Evolutionary conservation across 2,113 vertebrate genomes (phyloP), one percentile per base, ranked within the genome.

Genomic region (Podarcis muralis): DNA sequence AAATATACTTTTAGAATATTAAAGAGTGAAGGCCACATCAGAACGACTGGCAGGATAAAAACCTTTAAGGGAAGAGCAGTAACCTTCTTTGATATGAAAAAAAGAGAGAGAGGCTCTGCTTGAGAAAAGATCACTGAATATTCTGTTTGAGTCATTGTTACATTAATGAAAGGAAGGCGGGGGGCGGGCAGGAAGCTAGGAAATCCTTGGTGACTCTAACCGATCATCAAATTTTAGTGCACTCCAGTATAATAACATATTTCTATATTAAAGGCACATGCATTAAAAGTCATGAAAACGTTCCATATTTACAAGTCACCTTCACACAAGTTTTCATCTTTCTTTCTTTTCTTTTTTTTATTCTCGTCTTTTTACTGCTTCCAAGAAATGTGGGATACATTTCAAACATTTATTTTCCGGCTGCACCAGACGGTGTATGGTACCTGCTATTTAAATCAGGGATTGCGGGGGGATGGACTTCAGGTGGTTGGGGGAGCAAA

Each of bases 1-100:
- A 81, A 81, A 72, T 27, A 71, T 81, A 87, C 86, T 81, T 87
- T 87, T 57, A 81, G 86, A 87, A 87, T 87, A 87, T 87, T 87
- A 87, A 87, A 87, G 77, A 80, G 77, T 35, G 43, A 59, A 81
- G 43, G 86, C 77, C 40, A 87, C 27, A 87, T 59, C 77, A 72
- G 43, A 81, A n/a, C 48, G 59, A 59, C 43, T 69, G 35, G 72
- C 23, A 84, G n/a, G 18, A 35, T 22, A 37, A 13, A 5, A 37
- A n/a, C 59, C 35, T 85, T 71, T 25, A 78, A 89, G 76, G 75
- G 43, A 27, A 71, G 32, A 80, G 37, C 83, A 80, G 43, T 30
- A 71, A 71, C 65, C 76, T 89, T 80, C 40, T 43, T 80, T 80
- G 83, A 59, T 80, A 72, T 72, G 57, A 48, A 65, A 32, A 53